Evolutionary conservation across 2,113 vertebrate genomes (phyloP), one percentile per base, ranked within the genome.

Genomic region (Columba livia): DNA sequence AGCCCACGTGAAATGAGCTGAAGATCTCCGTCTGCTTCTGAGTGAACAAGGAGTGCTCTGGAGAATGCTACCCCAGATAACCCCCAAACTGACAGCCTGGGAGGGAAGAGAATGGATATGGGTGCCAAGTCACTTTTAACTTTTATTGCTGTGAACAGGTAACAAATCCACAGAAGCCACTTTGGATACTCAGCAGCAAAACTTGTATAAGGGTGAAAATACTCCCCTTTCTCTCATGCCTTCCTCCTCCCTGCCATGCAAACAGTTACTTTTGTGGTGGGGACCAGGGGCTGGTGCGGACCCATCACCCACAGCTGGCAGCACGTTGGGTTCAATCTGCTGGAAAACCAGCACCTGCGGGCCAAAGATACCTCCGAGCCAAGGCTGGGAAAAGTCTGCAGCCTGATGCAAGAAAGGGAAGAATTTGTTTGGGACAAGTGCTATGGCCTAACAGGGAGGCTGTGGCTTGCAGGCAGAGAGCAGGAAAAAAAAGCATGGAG

Each of bases 91-190:
- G 71, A 61, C 53, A 93, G 74, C 51, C 71, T 66, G 72, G 53
- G 60, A 66, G 69, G 57, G 72, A 90, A 83, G 47, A 36, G 82
- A 85, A 80, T 38, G 61, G 58, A 57, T 36, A 48, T 23, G 62
- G 73, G 5, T 77, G 88, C 79, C 83, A 60, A 92, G 86, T 85
- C 75, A 91, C 28, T 77, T 89, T 77, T 80, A 79, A 53, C 70
- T 89, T 79, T 44, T 31, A 40, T 51, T 91, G 57, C 85, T 93
- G 47, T 28, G 61, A 92, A 40, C 72, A 85, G 77, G 85, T 90
- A 90, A 65, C 15, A 65, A 77, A 93, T 74, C 54, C 72, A 86
- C 31, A 80, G 60, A 77, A 78, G 23, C 26, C 21, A 42, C 15
- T 66, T 54, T 57, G 42, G 29, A 80, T 80, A 51, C 20, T 69